Evolutionary conservation across 2,113 vertebrate species (phyloP).

Genomic region (Craseonycteris thonglongyai): DNA sequence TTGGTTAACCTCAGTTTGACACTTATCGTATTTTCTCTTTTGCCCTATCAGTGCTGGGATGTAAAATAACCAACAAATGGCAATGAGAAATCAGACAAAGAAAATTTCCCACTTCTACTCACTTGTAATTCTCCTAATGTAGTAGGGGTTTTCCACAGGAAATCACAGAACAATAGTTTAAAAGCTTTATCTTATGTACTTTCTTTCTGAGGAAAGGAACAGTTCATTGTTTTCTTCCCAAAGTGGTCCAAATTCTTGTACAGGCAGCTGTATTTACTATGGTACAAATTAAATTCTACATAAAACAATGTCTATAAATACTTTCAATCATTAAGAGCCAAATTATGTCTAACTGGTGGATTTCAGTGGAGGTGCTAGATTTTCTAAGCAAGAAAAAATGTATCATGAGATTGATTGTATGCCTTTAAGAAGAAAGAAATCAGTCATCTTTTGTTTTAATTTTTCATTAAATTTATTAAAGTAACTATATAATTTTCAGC

Average conservation of each 20-base stretch:
- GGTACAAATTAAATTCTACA: neutral
- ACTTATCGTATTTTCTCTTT: constrained; percentile 14
- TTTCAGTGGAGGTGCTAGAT: neutral
- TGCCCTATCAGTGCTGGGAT: neutral
- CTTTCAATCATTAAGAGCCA: neutral
- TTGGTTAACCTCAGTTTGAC: constrained; percentile 65
- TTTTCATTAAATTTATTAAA: neutral
- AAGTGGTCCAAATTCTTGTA: neutral
- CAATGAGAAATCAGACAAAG: constrained; percentile 52
- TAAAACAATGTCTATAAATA: neutral
- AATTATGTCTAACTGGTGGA: neutral
- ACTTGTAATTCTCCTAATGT: constrained; percentile 47
- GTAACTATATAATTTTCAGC: neutral
- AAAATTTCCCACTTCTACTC: constrained; percentile 66
- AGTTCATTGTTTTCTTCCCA: neutral
- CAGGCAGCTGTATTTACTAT: constrained; percentile 18
- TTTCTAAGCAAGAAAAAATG: neutral
- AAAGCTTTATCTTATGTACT: constrained; percentile 50
- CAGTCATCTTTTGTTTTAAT: neutral
- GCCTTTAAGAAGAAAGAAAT: constrained; percentile 25
- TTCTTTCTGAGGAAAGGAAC: constrained; percentile 54
- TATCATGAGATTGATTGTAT: neutral
- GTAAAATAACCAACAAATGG: constrained; percentile 30
- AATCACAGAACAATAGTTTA: constrained; percentile 52
- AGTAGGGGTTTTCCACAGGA: constrained; percentile 67